Evolutionary conservation across 2,797 vertebrate species (phyloP).

Genomic region (Mareca penelope): DNA sequence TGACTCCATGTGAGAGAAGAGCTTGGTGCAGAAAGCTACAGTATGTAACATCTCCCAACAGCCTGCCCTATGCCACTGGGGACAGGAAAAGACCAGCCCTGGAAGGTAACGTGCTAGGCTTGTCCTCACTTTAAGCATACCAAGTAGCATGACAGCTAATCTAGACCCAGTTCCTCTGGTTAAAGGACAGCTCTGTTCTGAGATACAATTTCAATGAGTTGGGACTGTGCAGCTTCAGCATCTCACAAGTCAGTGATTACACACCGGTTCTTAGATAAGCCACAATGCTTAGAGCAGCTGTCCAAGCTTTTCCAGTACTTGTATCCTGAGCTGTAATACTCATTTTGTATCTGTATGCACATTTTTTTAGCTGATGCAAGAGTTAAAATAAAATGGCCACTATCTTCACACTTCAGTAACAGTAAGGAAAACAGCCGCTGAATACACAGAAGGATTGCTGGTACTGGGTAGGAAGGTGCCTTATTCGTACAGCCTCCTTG

Average conservation of each 20-base stretch:
- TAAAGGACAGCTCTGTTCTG: constrained; percentile 2
- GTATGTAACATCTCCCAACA: neutral
- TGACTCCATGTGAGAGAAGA: neutral
- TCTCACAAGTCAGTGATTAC: neutral
- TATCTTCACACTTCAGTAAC: neutral
- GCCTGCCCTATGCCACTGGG: neutral
- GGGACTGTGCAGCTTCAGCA: neutral
- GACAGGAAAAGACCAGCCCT: neutral
- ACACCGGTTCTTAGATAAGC: neutral
- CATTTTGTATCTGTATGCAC: neutral
- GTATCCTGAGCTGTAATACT: neutral
- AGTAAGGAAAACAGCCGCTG: neutral
- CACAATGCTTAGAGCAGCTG: neutral
- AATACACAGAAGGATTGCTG: neutral
- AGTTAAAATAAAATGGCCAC: neutral
- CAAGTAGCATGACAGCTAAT: neutral
- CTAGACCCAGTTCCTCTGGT: neutral
- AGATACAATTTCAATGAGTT: neutral
- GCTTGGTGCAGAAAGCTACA: fast-evolving
- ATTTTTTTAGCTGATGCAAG: neutral
- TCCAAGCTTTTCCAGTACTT: neutral
- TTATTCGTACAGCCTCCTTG: neutral
- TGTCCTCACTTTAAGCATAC: neutral
- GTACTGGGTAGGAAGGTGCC: neutral
- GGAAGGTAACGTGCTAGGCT: neutral